Evolutionary conservation across 1,140 invertebrate species (phyloP).

Genomic region (Chlorops oryzae): DNA sequence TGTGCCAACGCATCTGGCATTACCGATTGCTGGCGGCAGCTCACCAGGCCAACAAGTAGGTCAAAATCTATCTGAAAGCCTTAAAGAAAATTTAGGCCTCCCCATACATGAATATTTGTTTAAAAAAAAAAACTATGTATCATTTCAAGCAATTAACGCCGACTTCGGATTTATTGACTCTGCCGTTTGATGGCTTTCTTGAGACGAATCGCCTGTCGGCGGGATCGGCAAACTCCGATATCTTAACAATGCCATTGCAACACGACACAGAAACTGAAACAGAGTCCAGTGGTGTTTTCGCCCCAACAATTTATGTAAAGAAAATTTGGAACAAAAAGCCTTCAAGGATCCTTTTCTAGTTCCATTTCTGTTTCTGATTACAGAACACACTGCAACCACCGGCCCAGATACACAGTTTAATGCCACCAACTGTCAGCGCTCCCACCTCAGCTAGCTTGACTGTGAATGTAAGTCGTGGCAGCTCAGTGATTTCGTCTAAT

Average conservation of each 20-base stretch:
- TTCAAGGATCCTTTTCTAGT: not conserved
- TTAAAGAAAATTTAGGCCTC: too few species aligned
- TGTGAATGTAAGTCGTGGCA: constrained; percentile 14
- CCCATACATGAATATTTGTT: too few species aligned
- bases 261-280: constrained; percentile 45
- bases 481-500: constrained; percentile 25
- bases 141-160: constrained; percentile 61
- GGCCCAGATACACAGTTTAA: constrained; percentile 13
- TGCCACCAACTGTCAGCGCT: constrained; percentile 22
- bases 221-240: constrained; percentile 62
- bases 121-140: constrained; percentile 7
- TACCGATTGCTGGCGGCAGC: constrained; percentile 41
- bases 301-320: not conserved
- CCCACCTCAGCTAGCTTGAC: constrained; percentile 17
- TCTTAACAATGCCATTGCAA: constrained; percentile 59
- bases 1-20: not conserved
- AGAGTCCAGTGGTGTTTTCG: constrained; percentile 17
- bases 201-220: constrained; percentile 54
- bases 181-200: constrained; percentile 77
- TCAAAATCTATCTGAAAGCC: too few species aligned
- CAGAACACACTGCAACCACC: constrained; percentile 4
- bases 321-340: constrained; percentile 4
- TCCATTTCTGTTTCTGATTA: not conserved
- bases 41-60: constrained; percentile 19
- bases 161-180: constrained; percentile 75